Base-by-base conservation (phyloP, 1,140 invertebrate species). In the Brachionus manjavacas region DNA sequence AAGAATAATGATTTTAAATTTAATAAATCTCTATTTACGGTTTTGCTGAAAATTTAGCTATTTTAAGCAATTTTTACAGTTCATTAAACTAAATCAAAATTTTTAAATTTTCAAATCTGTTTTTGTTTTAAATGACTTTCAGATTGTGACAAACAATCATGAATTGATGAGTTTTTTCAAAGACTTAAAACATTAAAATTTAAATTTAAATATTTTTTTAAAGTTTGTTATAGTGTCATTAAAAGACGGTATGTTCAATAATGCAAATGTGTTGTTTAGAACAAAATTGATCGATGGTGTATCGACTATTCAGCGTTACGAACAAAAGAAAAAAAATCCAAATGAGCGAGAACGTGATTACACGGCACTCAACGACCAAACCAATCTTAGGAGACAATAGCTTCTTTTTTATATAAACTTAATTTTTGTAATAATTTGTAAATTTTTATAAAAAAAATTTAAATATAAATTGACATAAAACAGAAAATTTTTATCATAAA, bases 221-320 rank as follows among this genome's bases (percentile, higher is more conserved):
- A 92, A 99, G 93, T 99, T 99, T 89, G 95, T 99, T 86, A 94
- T 99, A 84, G 98, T 99, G 0, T 99, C 97, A 0, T 91, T 99
- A 12, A 99, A 99, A 89, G 96, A 99, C 90, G 97, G 97, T 31
- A 98, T 99, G 95, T 99, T 99, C 89, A 97, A 95, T 88, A 98
- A 99, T 91, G 97, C 98, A 0, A 99, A 99, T 91, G 96, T 99
- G 31, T 89, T 99, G 20, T 99, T 96, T 90, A 93, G 94, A 79
- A 99, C 97, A 0, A 93, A 93, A 86, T 98, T 99, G 89, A 92
- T 95, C 25, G 96, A 99, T 90, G 97, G 97, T 49, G 94, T 96
- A 90, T 99, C 97, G 0, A 93, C 93, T 7, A 94, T 99, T 16
- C 92, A 92, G 31, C 92, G 96, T 85, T 88, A 88, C 85, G 87